Conservation (phyloP, 2,797 vertebrate species). For the Tarsius wallacei region DNA sequence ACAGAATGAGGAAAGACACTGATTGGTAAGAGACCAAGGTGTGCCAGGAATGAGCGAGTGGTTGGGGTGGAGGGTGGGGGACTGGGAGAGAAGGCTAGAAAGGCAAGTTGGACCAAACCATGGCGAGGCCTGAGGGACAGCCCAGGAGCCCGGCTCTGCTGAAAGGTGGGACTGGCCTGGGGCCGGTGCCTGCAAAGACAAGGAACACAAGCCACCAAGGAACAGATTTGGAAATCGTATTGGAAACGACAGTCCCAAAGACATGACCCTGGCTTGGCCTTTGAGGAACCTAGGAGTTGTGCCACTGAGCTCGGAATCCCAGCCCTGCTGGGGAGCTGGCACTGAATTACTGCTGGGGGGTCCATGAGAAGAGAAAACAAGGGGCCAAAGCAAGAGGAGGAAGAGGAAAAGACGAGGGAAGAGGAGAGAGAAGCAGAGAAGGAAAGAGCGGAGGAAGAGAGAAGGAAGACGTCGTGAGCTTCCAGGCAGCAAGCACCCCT, state of each 20-base stretch:
- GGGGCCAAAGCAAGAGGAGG: background rate
- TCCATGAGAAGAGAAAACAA: background rate
- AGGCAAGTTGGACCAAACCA: background rate
- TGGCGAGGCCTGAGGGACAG: accelerated
- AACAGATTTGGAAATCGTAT: background rate
- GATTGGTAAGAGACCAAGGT: background rate
- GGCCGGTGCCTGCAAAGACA: background rate
- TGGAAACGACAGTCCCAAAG: background rate
- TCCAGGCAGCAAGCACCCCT: background rate
- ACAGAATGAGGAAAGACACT: background rate
- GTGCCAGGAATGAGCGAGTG: background rate
- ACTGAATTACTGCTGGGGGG: accelerated
- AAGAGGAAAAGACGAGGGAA: background rate
- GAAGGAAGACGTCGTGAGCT: background rate
- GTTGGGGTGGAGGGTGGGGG: too few relatives aligned
- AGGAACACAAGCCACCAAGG: background rate
- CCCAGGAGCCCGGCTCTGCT: background rate
- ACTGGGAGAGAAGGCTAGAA: background rate
- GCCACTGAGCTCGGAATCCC: background rate
- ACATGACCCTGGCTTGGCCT: background rate
- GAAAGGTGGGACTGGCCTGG: background rate
- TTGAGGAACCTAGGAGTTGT: background rate
- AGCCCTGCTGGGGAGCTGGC: background rate
- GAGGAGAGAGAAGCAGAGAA: background rate
- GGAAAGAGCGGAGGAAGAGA: background rate